These are phyloP conservation scores for Heliconius congener DNA, from an alignment of 1,140 invertebrate species.

Conservation along the genomic window DNA sequence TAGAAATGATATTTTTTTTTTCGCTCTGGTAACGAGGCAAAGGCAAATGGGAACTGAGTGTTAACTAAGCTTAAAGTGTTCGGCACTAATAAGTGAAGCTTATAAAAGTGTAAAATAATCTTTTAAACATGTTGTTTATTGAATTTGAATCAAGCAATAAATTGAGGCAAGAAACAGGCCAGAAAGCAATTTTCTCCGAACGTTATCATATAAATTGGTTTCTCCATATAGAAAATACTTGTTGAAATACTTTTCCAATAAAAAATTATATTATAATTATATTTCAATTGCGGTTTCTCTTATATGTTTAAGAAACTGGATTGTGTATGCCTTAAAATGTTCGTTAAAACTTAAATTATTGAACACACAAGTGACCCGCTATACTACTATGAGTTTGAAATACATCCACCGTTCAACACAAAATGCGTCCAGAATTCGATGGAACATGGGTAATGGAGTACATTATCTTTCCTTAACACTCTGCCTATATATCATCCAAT, in stretches of 20 bases:
- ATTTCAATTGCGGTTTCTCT: slow-evolving; percentile 20
- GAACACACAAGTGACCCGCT: not conserved
- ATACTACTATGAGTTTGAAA: too few relatives aligned
- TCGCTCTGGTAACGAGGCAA: too few relatives aligned
- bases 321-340: not conserved
- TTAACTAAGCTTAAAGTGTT: too few relatives aligned
- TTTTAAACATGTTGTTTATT: slow-evolving; percentile 24
- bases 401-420: too few relatives aligned
- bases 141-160: slow-evolving; percentile 68
- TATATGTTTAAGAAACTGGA: not conserved
- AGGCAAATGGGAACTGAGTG: too few relatives aligned
- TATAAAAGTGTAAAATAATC: too few relatives aligned
- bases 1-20: too few relatives aligned
- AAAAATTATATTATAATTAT: slow-evolving; percentile 59
- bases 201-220: slow-evolving; percentile 75
- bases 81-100: too few relatives aligned
- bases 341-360: not conserved
- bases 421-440: too few relatives aligned
- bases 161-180: slow-evolving; percentile 66
- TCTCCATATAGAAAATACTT: slow-evolving; percentile 70
- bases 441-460: too few relatives aligned
- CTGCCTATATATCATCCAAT: too few relatives aligned
- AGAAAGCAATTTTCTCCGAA: slow-evolving; percentile 69
- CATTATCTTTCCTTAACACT: too few relatives aligned
- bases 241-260: slow-evolving; percentile 65